Evolutionary conservation across 2,888 invertebrate genomes (phyloP).

Genomic region (Brachyptera putata): DNA sequence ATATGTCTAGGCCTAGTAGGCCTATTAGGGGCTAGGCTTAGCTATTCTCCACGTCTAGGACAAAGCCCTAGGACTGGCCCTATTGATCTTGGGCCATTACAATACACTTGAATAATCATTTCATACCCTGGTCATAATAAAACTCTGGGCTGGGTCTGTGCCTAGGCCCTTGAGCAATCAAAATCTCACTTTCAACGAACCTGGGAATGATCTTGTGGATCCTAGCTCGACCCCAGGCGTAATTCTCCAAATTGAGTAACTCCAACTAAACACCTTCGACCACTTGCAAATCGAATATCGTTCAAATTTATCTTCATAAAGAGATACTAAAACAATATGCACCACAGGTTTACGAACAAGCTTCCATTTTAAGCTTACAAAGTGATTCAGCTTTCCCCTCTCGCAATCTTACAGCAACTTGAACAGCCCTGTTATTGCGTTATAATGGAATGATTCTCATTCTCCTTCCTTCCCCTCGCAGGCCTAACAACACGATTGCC

Average conservation of each 20-base stretch:
- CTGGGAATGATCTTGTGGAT: not conserved
- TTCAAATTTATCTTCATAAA: not conserved
- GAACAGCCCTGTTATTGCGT: constrained; percentile 24
- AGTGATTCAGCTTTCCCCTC: constrained; percentile 31
- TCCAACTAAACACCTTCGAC: not conserved
- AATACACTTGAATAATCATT: too few relatives aligned
- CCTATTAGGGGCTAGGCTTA: too few relatives aligned
- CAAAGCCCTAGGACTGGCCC: too few relatives aligned
- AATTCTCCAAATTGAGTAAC: not conserved
- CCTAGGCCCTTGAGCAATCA: not conserved
- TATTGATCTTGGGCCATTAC: too few relatives aligned
- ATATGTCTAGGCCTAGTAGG: too few relatives aligned
- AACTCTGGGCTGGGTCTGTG: too few relatives aligned
- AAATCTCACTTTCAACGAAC: constrained; percentile 3
- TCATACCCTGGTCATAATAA: too few relatives aligned
- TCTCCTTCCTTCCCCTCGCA: constrained; percentile 22
- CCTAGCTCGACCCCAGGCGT: not conserved
- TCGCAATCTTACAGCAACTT: constrained; percentile 7
- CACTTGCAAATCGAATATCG: not conserved
- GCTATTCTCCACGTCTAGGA: too few relatives aligned
- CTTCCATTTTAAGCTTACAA: constrained; percentile 24
- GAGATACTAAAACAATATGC: too few relatives aligned
- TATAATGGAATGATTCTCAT: constrained; percentile 17
- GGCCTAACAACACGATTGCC: constrained; percentile 20
- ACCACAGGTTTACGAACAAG: too few relatives aligned